Evolutionary conservation across 2,888 invertebrate genomes (phyloP).

Genomic region (Himalopsyche japonica): DNA sequence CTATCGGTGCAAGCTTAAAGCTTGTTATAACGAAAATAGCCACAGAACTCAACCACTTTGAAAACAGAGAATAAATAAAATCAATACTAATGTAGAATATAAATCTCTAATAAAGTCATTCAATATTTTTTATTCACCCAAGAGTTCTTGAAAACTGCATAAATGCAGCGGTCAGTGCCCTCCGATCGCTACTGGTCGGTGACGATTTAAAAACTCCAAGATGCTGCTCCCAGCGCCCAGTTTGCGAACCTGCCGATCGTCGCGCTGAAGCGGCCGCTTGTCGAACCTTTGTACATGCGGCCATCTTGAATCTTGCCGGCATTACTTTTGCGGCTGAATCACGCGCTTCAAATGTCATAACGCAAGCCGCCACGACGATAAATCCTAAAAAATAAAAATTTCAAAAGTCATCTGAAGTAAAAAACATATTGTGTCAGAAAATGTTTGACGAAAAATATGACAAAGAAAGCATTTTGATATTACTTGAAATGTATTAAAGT

Average conservation of each 20-base stretch:
- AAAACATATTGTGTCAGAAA: too few species aligned
- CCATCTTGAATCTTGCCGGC: slow-evolving; percentile 69
- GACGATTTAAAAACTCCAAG: slow-evolving; percentile 70
- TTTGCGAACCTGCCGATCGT: slow-evolving; percentile 56
- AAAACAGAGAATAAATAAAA: neutral
- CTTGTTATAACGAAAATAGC: too few species aligned
- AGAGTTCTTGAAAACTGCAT: slow-evolving; percentile 46
- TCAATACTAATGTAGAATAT: too few species aligned
- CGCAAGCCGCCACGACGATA: slow-evolving; percentile 95
- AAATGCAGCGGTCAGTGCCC: slow-evolving; percentile 54
- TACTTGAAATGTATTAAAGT: too few species aligned
- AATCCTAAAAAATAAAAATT: slow-evolving; percentile 65
- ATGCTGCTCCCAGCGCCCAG: slow-evolving; percentile 66
- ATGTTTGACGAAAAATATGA: too few species aligned
- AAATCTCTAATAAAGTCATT: neutral
- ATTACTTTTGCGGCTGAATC: slow-evolving; percentile 93
- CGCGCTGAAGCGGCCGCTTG: slow-evolving; percentile 58
- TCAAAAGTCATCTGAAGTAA: too few species aligned
- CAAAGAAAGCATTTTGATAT: too few species aligned
- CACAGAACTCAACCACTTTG: too few species aligned
- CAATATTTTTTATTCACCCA: slow-evolving; percentile 2
- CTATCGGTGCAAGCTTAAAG: too few species aligned
- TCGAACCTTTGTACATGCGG: slow-evolving; percentile 50
- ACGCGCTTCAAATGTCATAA: slow-evolving; percentile 97
- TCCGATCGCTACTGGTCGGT: slow-evolving; percentile 53